These are phyloP conservation scores for Harlomillsia oculata DNA, from an alignment of 1,140 invertebrate genomes.

Conservation along the genomic window DNA sequence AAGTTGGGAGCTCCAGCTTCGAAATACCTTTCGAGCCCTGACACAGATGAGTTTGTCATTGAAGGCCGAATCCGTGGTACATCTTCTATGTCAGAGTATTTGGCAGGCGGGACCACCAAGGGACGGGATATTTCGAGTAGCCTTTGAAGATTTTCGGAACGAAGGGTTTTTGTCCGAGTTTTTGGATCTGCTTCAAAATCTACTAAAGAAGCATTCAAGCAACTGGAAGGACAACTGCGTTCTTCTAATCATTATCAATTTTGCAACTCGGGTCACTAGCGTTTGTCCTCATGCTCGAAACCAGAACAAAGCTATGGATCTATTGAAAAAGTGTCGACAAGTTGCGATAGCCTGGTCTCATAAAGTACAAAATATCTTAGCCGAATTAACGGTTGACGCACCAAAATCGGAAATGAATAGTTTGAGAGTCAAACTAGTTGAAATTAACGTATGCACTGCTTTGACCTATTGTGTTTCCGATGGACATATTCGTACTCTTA, in stretches of 20 bases:
- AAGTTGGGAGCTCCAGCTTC: slow-evolving; percentile 7
- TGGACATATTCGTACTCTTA: neutral
- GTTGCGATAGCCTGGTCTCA: slow-evolving; percentile 1
- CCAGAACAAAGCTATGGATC: neutral
- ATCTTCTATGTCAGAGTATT: slow-evolving; percentile 10
- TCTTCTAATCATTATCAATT: neutral
- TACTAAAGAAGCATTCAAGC: neutral
- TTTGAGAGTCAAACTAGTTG: slow-evolving; percentile 13
- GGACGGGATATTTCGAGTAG: neutral
- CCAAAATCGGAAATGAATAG: slow-evolving; percentile 8
- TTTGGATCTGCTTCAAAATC: slow-evolving; percentile 8
- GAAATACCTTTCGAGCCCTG: slow-evolving; percentile 13
- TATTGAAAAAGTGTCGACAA: slow-evolving; percentile 1
- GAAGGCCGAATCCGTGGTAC: slow-evolving; percentile 10
- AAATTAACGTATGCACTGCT: slow-evolving; percentile 13
- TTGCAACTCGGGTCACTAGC: neutral
- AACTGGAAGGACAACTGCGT: slow-evolving; percentile 22
- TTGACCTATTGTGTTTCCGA: slow-evolving; percentile 3
- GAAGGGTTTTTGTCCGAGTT: slow-evolving; percentile 6
- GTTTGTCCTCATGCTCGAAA: neutral
- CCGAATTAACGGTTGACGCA: neutral
- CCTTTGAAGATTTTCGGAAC: slow-evolving; percentile 15
- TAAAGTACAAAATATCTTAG: slow-evolving; percentile 5
- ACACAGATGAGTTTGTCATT: slow-evolving; percentile 1
- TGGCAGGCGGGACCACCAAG: slow-evolving; percentile 13